phyloP scores from a whole-genome alignment of 2,113 vertebrate genomes.

The Polypterus senegalus region DNA sequence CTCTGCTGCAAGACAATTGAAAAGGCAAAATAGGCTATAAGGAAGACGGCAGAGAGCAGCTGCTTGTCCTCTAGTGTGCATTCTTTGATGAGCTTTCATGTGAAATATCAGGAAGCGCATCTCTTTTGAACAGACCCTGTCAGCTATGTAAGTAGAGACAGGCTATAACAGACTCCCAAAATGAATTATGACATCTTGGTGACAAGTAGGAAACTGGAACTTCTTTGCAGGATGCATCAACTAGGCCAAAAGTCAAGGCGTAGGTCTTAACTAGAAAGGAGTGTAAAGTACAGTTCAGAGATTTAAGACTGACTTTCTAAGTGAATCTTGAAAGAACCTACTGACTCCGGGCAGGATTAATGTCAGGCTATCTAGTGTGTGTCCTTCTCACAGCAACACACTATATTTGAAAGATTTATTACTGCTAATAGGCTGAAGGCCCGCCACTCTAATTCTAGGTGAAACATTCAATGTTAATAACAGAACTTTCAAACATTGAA shows the following conservation, averaged over 20 bases:
- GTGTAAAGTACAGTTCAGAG: not conserved
- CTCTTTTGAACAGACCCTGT: constrained; percentile 10
- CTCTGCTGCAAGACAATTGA: constrained; percentile 5
- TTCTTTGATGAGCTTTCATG: constrained; percentile 23
- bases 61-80: constrained; percentile 20
- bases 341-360: too few species aligned
- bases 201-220: not conserved
- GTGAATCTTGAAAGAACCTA: too few species aligned
- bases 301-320: too few species aligned
- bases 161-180: not conserved
- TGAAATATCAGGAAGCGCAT: constrained; percentile 15
- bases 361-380: too few species aligned
- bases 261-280: not conserved
- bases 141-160: not conserved
- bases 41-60: constrained; percentile 30
- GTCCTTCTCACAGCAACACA: too few species aligned
- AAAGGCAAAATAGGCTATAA: constrained; percentile 16
- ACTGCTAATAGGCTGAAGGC: too few species aligned
- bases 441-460: too few species aligned
- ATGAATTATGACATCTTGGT: not conserved
- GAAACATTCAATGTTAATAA: too few species aligned
- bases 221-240: not conserved
- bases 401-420: too few species aligned
- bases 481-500: too few species aligned
- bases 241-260: not conserved